phyloP scores from a whole-genome alignment of 2,888 invertebrate genomes.

The Rhorus exstirpatorius region DNA sequence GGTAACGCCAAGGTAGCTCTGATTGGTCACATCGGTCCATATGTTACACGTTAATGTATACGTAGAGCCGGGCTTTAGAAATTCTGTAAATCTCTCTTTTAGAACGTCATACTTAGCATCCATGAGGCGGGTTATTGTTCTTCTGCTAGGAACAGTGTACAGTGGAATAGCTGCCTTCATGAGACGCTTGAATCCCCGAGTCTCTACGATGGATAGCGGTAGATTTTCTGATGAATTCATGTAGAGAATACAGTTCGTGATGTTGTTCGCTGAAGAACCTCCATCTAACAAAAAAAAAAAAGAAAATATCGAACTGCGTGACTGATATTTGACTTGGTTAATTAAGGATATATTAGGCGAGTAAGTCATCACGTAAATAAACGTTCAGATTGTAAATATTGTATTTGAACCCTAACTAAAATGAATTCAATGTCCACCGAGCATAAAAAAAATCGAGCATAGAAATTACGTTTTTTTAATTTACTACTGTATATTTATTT shows the following conservation, averaged over 20 bases:
- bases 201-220: constrained; percentile 64
- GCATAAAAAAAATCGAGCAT: no score
- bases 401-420: no score
- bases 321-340: background rate
- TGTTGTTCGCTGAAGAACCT: constrained; percentile 2
- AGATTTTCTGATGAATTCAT: constrained; percentile 22
- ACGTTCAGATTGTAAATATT: no score
- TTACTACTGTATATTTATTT: no score
- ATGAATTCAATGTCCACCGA: no score
- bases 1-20: constrained; percentile 75
- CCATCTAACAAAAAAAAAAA: background rate
- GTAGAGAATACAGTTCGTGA: constrained; percentile 22
- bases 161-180: constrained; percentile 69
- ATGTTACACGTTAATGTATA: constrained; percentile 74
- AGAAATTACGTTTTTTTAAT: no score
- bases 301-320: background rate
- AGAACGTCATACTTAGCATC: constrained; percentile 47
- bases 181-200: constrained; percentile 64
- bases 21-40: constrained; percentile 75
- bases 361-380: no score
- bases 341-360: no score
- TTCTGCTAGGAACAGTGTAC: constrained; percentile 67
- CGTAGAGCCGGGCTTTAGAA: constrained; percentile 4
- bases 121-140: constrained; percentile 56
- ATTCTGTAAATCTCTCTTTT: constrained; percentile 17